A percentile compares a stretch with the other conserved stretches of the same genome.
These are phyloP conservation scores for Gymnoscelis rufifasciata DNA, from an alignment of 2,888 invertebrate genomes.

Conservation along the genomic window DNA sequence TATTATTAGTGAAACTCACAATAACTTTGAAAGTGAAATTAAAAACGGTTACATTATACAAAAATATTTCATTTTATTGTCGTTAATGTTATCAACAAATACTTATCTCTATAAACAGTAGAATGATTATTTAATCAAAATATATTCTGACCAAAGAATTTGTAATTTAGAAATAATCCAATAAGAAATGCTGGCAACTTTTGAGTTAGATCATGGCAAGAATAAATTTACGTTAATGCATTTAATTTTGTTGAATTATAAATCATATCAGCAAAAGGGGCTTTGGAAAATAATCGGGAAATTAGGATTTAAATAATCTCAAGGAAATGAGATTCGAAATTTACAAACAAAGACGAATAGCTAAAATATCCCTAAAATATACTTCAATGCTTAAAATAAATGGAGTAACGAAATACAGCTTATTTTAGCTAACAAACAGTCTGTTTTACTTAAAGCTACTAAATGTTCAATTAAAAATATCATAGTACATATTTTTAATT, in stretches of 20 bases:
- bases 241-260: no score
- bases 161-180: no score
- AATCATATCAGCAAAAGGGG: no score
- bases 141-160: no score
- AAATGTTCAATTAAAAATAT: constrained; percentile 41
- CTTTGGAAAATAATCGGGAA: no score
- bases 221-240: no score
- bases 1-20: no score
- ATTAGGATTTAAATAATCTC: background rate
- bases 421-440: constrained; percentile 53
- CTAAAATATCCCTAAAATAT: constrained; percentile 15
- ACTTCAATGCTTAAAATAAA: no score
- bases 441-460: constrained; percentile 57
- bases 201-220: no score
- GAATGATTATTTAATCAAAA: background rate
- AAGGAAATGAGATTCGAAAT: constrained; percentile 22
- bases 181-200: no score
- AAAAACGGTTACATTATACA: constrained; percentile 53
- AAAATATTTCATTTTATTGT: constrained; percentile 72
- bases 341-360: constrained; percentile 7
- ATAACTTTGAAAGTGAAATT: no score
- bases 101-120: constrained; percentile 26
- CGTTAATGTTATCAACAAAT: constrained; percentile 60
- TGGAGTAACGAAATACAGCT: constrained; percentile 31
- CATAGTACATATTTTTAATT: constrained; percentile 19